Conservation (phyloP, 1,140 invertebrate species). For the Sipha flava region DNA sequence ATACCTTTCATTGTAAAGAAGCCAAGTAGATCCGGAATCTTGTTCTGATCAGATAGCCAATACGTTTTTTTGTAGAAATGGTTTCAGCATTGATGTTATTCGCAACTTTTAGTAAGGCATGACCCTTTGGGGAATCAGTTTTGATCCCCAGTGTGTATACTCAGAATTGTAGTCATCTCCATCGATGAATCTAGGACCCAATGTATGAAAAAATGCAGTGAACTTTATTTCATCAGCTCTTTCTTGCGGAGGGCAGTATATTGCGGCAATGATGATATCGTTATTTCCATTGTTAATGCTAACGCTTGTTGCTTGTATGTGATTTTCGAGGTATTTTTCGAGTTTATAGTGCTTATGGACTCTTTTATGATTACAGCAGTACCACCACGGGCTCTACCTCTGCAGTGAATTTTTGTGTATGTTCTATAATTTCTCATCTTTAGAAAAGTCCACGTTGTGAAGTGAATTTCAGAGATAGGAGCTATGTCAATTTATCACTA, state of each 20-base stretch:
- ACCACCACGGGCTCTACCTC: not conserved
- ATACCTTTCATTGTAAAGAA: slow-evolving; percentile 41
- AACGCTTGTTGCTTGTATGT: too few relatives aligned
- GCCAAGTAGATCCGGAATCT: slow-evolving; percentile 42
- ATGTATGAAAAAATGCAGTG: too few relatives aligned
- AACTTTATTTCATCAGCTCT: too few relatives aligned
- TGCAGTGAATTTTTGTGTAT: not conserved
- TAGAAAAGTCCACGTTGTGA: slow-evolving; percentile 32
- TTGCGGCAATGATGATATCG: too few relatives aligned
- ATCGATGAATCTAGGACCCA: too few relatives aligned
- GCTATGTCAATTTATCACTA: slow-evolving; percentile 35
- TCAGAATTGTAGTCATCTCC: too few relatives aligned
- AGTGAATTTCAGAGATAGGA: slow-evolving; percentile 35
- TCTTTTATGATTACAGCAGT: not conserved
- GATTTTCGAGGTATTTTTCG: not conserved
- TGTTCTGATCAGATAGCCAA: slow-evolving; percentile 42
- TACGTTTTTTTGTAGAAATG: slow-evolving; percentile 42
- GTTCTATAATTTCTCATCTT: slow-evolving; percentile 23
- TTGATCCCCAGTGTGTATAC: too few relatives aligned
- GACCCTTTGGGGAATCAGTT: too few relatives aligned
- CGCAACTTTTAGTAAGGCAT: not conserved
- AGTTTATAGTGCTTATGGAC: not conserved
- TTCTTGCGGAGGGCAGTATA: too few relatives aligned
- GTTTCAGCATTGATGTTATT: not conserved
- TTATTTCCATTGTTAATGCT: too few relatives aligned